Conservation (phyloP, 2,888 invertebrate genomes). For the Morinoia aosen region DNA sequence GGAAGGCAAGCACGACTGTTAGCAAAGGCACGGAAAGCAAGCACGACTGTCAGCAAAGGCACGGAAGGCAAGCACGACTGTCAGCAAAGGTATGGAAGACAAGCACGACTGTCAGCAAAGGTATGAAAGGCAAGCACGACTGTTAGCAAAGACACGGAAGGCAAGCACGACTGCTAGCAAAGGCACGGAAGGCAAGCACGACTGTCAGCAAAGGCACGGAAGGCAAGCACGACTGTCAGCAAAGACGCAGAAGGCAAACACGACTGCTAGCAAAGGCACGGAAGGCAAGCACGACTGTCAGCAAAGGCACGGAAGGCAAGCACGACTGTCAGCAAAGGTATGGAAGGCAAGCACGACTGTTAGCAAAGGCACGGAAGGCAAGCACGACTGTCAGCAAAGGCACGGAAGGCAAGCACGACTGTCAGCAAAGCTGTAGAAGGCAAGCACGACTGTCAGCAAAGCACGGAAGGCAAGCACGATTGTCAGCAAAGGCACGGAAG, state of each 20-base stretch:
- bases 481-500: too few species aligned
- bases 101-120: background rate
- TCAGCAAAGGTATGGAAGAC: too few species aligned
- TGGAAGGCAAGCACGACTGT: too few species aligned
- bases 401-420: too few species aligned
- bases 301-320: too few species aligned
- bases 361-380: background rate
- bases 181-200: background rate
- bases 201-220: too few species aligned
- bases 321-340: too few species aligned
- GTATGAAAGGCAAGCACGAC: background rate
- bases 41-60: background rate
- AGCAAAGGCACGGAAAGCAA: background rate
- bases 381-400: too few species aligned
- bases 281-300: background rate
- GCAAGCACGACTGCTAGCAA: background rate
- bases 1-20: too few species aligned
- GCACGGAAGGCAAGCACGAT: background rate
- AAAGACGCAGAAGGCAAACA: too few species aligned
- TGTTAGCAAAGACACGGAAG: background rate
- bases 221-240: too few species aligned
- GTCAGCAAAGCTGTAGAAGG: too few species aligned
- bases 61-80: background rate
- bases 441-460: background rate
- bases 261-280: background rate